These are phyloP conservation scores for Coelogynopora nodosa DNA, from an alignment of 2,888 invertebrate species.

Conservation along the genomic window DNA sequence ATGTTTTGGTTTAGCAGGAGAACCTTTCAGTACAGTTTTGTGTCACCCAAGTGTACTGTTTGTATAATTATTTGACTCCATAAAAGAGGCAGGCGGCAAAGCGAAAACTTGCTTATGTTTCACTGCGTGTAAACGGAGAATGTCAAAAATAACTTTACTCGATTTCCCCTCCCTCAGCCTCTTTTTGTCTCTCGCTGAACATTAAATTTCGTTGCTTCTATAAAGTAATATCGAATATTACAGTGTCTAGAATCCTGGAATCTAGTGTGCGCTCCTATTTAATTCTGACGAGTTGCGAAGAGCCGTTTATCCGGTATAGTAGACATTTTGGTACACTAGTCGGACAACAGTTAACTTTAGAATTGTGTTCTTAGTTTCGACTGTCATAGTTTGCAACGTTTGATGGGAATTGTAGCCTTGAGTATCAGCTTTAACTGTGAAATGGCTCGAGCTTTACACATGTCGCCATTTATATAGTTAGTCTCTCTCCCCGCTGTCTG, in stretches of 20 bases:
- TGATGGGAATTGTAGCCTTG: slow-evolving; percentile 1
- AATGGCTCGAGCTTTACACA: neutral
- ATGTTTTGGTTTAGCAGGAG: neutral
- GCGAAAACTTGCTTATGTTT: neutral
- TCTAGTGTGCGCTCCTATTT: too few relatives aligned
- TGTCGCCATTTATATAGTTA: neutral
- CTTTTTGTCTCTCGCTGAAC: neutral
- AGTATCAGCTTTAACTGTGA: neutral
- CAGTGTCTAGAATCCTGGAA: too few relatives aligned
- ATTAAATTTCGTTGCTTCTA: neutral
- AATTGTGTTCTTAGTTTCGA: neutral
- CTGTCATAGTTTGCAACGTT: slow-evolving; percentile 18
- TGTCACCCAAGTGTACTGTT: neutral
- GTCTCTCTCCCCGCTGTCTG: neutral
- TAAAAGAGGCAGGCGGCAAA: neutral
- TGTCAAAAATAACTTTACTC: slow-evolving; percentile 5
- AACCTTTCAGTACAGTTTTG: neutral
- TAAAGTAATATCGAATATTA: neutral
- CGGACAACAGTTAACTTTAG: neutral
- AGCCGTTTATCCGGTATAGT: neutral
- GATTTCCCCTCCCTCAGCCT: neutral
- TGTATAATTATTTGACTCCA: neutral
- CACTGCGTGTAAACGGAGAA: neutral
- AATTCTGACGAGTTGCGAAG: neutral
- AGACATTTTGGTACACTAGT: slow-evolving; percentile 12